Base-by-base conservation (phyloP, 1,140 invertebrate species). In the Holotrichia oblita region DNA sequence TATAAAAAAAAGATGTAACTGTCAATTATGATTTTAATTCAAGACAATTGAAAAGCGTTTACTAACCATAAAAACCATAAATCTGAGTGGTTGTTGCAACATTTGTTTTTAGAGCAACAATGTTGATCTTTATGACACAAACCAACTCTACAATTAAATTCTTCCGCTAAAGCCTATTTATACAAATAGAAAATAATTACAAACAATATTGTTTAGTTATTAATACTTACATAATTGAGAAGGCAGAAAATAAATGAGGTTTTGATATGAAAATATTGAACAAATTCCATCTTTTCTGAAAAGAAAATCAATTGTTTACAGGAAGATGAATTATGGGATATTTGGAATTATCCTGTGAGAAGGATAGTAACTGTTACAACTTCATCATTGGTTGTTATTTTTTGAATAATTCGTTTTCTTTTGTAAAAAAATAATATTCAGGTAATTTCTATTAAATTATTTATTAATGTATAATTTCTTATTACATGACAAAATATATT, bases 51-150 rank as follows among this genome's bases (percentile, higher is more conserved):
- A 2, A 44, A 44, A 44, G 2, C 14, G 2, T 1, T 14, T 44
- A 44, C n/a, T 79, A 80, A 81, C 82, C 82, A 83, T 42, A 81
- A 80, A 77, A 80, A 81, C 79, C 81, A 80, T 10, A 81, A 34
- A 64, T 83, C 80, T 24, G 55, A 61, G 10, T 40, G 42, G 20
- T 78, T 80, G 6, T 76, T 73, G 74, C 82, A 83, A 76, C 82
- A 83, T 81, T 80, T 80, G 27, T 83, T 81, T 12, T 73, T 14
- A 17, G 6, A n/a, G 9, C 48, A 77, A 61, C 24, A 76, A 24
- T 76, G 27, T 48, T 42, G 42, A 0, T 76, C 20, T 48, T 41
- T 7, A 76, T 48, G 44, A 6, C 42, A 76, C 14, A 73, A 73
- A 48, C 14, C 40, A 40, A n/a, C 7, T 76, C 44, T 48, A 12